phyloP scores from a whole-genome alignment of 2,888 invertebrate species.

The Dolichopus griseipennis region DNA sequence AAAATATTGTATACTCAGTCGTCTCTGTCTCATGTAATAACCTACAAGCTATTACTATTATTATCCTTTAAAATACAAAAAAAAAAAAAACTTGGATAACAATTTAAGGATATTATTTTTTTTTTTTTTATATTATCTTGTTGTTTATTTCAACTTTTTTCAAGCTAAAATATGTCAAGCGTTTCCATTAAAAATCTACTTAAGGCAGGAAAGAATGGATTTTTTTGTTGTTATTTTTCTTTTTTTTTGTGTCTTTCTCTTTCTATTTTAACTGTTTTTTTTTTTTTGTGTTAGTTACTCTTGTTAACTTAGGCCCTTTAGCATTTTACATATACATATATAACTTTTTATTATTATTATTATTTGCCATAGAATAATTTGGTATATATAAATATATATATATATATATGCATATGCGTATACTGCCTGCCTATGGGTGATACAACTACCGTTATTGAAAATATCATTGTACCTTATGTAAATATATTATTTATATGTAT shows the following conservation, averaged over 20 bases:
- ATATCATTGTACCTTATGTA: too few species aligned
- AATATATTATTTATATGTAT: too few species aligned
- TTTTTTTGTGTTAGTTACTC: not conserved
- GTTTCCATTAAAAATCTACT: constrained; percentile 4
- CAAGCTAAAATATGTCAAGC: constrained; percentile 1
- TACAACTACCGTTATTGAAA: too few species aligned
- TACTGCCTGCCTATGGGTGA: too few species aligned
- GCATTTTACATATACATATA: too few species aligned
- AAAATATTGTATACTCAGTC: not conserved
- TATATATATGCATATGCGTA: too few species aligned
- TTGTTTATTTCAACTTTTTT: not conserved
- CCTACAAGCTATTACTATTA: not conserved
- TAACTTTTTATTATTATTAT: too few species aligned
- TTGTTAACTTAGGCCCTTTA: constrained; percentile 1
- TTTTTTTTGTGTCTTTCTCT: too few species aligned
- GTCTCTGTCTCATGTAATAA: not conserved
- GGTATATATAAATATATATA: too few species aligned
- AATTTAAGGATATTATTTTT: not conserved
- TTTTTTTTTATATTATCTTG: not conserved
- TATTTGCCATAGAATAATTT: too few species aligned
- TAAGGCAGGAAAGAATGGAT: not conserved
- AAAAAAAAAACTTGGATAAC: not conserved
- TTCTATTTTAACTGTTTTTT: too few species aligned
- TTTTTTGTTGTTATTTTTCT: too few species aligned
- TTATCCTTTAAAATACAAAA: not conserved